Percentiles rank a stretch among this genome's conserved stretches.
phyloP scores from a whole-genome alignment of 2,888 invertebrate genomes.

The Cantharis lateralis region DNA sequence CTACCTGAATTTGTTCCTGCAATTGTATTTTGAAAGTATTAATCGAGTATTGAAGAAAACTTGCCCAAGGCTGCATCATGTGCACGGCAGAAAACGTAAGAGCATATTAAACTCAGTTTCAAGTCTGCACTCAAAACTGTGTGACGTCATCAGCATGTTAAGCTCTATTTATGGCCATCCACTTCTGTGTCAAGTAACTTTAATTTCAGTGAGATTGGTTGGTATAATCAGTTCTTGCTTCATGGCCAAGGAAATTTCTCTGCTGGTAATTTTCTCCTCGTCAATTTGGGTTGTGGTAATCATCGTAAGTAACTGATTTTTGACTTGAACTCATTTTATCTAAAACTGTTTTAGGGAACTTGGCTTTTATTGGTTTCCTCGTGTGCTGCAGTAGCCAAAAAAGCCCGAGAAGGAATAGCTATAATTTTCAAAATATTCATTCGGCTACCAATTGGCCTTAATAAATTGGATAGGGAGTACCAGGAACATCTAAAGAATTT shows the following conservation, averaged over 20 bases:
- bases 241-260: not conserved
- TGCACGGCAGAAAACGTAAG: not conserved
- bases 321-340: not conserved
- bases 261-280: not conserved
- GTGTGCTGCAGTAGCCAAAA: not conserved
- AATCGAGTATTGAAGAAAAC: not conserved
- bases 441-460: not conserved
- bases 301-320: not conserved
- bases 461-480: not conserved
- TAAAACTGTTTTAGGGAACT: not conserved
- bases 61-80: not conserved
- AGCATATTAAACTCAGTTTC: not conserved
- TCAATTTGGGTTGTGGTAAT: not conserved
- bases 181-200: not conserved
- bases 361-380: not conserved
- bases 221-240: not conserved
- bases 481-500: not conserved
- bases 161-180: conserved; percentile 3
- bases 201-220: not conserved
- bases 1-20: not conserved
- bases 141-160: not conserved
- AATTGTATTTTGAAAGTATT: not conserved
- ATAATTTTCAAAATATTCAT: not conserved
- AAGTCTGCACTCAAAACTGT: not conserved
- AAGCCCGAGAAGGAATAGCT: not conserved